phyloP scores from a whole-genome alignment of 2,113 vertebrate genomes.

The Scopus umbretta region DNA sequence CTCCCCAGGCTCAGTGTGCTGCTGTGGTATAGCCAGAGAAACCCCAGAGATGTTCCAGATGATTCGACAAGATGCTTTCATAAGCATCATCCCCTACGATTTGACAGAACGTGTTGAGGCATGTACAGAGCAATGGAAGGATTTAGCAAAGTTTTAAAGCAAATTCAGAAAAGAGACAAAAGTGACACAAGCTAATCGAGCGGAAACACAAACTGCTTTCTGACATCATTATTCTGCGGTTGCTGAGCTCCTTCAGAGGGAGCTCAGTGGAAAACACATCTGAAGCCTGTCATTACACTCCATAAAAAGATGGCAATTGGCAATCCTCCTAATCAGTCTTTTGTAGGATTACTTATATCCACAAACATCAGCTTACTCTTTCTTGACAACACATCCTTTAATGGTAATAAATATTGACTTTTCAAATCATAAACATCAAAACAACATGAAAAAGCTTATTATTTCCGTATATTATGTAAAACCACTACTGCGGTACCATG shows the following conservation, averaged over 20 bases:
- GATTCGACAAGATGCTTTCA: neutral
- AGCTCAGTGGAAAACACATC: neutral
- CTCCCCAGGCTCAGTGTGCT: neutral
- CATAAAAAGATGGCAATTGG: neutral
- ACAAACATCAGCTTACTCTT: neutral
- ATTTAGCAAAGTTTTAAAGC: neutral
- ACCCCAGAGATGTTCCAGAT: neutral
- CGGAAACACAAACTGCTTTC: neutral
- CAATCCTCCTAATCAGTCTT: neutral
- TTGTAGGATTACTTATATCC: neutral
- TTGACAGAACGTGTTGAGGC: neutral
- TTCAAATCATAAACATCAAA: neutral
- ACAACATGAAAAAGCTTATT: neutral
- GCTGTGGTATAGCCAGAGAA: neutral
- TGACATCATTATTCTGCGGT: neutral
- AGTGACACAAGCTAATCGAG: neutral
- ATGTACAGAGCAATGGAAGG: neutral
- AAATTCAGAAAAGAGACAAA: constrained; percentile 4
- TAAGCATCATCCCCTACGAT: neutral
- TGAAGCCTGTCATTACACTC: neutral
- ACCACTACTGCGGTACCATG: neutral
- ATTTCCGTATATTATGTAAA: neutral
- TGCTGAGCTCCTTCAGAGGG: neutral
- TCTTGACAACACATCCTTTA: neutral
- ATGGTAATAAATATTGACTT: neutral